Conservation (phyloP, 2,797 vertebrate species). For the Cynodonichthys magdalenae region DNA sequence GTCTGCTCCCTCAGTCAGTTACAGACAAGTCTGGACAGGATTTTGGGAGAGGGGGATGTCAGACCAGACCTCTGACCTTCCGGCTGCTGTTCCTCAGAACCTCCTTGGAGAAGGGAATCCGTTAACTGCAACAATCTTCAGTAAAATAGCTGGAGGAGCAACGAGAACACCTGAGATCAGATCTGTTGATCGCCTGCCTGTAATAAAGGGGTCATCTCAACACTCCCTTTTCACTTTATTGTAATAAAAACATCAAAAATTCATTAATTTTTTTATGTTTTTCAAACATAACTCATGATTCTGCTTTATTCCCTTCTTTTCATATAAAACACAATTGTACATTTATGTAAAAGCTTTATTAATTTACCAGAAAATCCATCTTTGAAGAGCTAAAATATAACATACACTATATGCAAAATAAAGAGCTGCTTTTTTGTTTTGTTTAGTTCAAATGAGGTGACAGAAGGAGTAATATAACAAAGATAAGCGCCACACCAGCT, state of each 20-base stretch:
- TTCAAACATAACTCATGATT: too few relatives aligned
- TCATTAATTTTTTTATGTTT: too few relatives aligned
- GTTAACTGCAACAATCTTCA: slow-evolving; percentile 55
- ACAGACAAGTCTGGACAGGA: slow-evolving; percentile 70
- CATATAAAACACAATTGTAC: too few relatives aligned
- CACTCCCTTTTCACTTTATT: slow-evolving; percentile 27
- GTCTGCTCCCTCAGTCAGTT: slow-evolving; percentile 63
- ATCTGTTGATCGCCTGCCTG: slow-evolving; percentile 64
- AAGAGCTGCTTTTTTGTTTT: background rate
- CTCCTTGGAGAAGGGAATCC: slow-evolving; percentile 32
- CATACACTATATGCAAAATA: background rate
- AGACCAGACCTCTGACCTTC: slow-evolving; percentile 59
- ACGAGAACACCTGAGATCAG: slow-evolving; percentile 66
- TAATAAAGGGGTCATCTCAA: slow-evolving; percentile 42
- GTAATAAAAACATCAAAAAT: too few relatives aligned
- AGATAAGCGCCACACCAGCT: slow-evolving; percentile 76
- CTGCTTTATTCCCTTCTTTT: too few relatives aligned
- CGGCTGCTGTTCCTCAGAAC: slow-evolving; percentile 38
- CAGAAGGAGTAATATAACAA: slow-evolving; percentile 34
- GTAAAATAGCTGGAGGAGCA: slow-evolving; percentile 46
- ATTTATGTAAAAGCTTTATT: too few relatives aligned
- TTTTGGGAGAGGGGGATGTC: slow-evolving; percentile 12
- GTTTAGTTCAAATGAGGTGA: slow-evolving; percentile 13
- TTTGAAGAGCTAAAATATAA: too few relatives aligned
- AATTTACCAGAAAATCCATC: too few relatives aligned